These are phyloP conservation scores for Stigmatopora argus DNA, from an alignment of 2,113 vertebrate genomes.

Conservation along the genomic window DNA sequence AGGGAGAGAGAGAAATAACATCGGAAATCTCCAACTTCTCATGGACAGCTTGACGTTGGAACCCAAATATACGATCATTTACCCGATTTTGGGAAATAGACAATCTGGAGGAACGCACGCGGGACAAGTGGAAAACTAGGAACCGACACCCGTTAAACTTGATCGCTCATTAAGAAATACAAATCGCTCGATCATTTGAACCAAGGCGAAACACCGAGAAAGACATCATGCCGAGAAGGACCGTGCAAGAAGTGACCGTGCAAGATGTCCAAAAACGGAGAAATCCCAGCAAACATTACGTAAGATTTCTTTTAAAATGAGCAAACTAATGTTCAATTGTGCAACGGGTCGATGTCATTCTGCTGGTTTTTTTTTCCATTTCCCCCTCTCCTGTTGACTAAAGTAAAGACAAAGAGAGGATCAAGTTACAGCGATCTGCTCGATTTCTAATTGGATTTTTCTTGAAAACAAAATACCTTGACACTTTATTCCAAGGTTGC, in stretches of 20 bases:
- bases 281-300: constrained; percentile 76
- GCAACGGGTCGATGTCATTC: constrained; percentile 3
- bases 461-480: background rate
- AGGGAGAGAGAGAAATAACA: background rate
- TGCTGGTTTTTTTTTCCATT: constrained; percentile 1
- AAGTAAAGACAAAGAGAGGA: constrained; percentile 65
- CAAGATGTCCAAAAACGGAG: constrained; percentile 77
- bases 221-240: constrained; percentile 70
- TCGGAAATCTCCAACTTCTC: constrained; percentile 16
- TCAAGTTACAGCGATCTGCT: constrained; percentile 58
- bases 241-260: constrained; percentile 72
- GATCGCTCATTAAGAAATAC: constrained; percentile 24
- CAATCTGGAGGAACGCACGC: constrained; percentile 10
- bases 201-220: constrained; percentile 20
- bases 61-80: constrained; percentile 36
- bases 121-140: constrained; percentile 50
- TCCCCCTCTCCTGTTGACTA: constrained; percentile 20
- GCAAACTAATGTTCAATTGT: background rate
- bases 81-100: background rate
- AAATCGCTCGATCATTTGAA: constrained; percentile 6
- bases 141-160: constrained; percentile 43
- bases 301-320: constrained; percentile 42
- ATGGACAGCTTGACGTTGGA: constrained; percentile 18
- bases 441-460: background rate
- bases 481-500: background rate